Base-by-base conservation (phyloP, 2,113 vertebrate species). In the Malurus alboscapulatus region DNA sequence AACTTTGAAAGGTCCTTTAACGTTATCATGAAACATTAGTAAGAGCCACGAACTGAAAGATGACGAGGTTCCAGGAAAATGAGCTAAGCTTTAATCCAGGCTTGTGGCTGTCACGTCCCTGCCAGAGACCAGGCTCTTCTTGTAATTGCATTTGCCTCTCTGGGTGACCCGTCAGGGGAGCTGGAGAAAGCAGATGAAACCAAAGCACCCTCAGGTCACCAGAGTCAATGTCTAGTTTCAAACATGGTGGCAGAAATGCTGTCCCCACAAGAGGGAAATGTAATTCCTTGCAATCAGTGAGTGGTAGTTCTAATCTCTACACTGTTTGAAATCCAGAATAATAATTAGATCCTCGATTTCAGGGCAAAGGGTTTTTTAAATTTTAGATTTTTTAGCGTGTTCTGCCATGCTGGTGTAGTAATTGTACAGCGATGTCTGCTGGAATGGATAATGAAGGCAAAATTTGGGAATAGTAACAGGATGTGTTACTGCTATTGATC, bases 401-500 rank as follows among this genome's bases (percentile, higher is more conserved):
- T 38, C 59, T 73, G 61, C 20, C n/a, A 14, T 42, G 38, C 61
- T 57, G 30, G 8, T 53, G 20, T 84, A 24, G 51, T 74, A 36
- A 74, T 72, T 75, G 55, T 6, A 20, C 24, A 44, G 67, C 4
- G 7, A 71, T 51, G 9, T 58, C 65, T 83, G 26, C 81, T 61
- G 14, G 90, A 94, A 84, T 91, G 0, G 1, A 62, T 75, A 63
- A 57, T 4, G 29, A 87, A 75, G 51, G 54, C 27, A 22, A 44
- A 65, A 84, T 93, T 91, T 88, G 59, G 91, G 85, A 93, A 87
- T 69, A 92, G 87, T 57, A 50, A 54, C 14, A 12, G 36, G 79
- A 72, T 90, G 47, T 88, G 67, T 87, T 92, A 57, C 54, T 92
- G 54, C 85, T 92, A 54, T 92, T 84, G 84, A 94, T 83, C 82